Evolutionary conservation across 2,113 vertebrate genomes (phyloP), one percentile per base, ranked within the genome.

Genomic region (Corythornis cristatus): DNA sequence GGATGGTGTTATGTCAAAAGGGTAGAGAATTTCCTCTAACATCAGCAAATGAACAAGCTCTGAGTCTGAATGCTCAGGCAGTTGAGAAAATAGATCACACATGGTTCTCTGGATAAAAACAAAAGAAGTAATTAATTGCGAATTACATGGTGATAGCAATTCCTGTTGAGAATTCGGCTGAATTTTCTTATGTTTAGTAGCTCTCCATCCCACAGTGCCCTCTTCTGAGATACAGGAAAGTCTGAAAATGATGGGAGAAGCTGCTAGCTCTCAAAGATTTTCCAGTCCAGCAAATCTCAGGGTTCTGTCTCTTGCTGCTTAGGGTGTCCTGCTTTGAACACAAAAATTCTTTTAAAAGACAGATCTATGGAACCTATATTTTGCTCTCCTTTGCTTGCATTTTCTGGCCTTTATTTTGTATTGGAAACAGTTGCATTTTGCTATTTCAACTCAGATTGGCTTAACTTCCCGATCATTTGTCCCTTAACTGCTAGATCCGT

Each of bases 131-230:
- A 96, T 96, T 97, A 95, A 96, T 96, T 93, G 77, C 46, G 95
- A 97, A 97, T 97, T 91, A 78, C 72, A 89, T 77, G 64, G 89
- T 86, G 82, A 75, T 81, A 77, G 48, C 45, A 90, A 83, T 81
- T 96, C 61, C 62, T 87, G 68, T 93, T 88, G 92, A 78, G 90
- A 83, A 68, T 31, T 91, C 1, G 1, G 70, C 37, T 89, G 56
- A 82, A 81, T 96, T 92, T 70, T 86, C 89, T 68, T 5, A 12
- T 46, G 95, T 86, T 88, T 88, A 94, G 86, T 58, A 92, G 95
- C 94, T 97, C 90, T 88, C 82, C 96, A 95, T 95, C 91, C 93
- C 89, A 97, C 96, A 97, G 90, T 94, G 97, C 97, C 97, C 96
- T 98, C 97, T 97, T 97, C 95, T 95, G 97, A 97, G 92, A 96